Evolutionary conservation across 2,797 vertebrate species (phyloP).

Genomic region (Pseudotriccus pelzelni): DNA sequence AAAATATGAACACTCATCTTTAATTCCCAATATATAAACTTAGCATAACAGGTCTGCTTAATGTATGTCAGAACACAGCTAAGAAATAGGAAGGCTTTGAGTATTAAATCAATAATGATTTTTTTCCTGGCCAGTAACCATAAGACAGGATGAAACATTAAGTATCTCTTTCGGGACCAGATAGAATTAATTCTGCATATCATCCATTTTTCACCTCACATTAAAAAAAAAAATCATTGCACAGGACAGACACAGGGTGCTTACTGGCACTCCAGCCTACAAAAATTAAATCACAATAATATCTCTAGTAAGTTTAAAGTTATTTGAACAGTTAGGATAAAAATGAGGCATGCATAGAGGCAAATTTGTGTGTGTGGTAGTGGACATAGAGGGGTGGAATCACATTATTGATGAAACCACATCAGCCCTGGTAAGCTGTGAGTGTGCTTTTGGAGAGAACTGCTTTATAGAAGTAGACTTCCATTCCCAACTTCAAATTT

Average conservation of each 20-base stretch:
- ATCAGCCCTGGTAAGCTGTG: not conserved
- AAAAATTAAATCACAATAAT: not conserved
- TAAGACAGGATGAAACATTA: constrained; percentile 56
- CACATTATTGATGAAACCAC: not conserved
- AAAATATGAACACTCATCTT: constrained; percentile 1
- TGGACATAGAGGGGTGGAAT: not conserved
- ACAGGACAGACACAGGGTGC: not conserved
- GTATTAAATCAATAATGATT: constrained; percentile 60
- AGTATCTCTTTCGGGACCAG: constrained; percentile 25
- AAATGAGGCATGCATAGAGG: not conserved
- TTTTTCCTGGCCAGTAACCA: constrained; percentile 47
- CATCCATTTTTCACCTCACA: constrained; percentile 16
- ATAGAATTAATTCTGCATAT: constrained; percentile 11
- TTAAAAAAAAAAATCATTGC: not conserved
- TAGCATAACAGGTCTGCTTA: constrained; percentile 39
- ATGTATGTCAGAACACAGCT: constrained; percentile 32
- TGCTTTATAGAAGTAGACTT: not conserved
- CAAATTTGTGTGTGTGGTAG: not conserved
- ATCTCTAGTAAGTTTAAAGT: not conserved
- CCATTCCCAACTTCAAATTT: not conserved
- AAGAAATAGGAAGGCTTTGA: constrained; percentile 45
- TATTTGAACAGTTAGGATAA: not conserved
- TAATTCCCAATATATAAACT: constrained; percentile 40
- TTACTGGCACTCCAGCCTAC: not conserved
- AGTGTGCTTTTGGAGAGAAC: not conserved